These are phyloP conservation scores for Thalassoma bifasciatum DNA, from an alignment of 2,113 vertebrate genomes.

Conservation along the genomic window DNA sequence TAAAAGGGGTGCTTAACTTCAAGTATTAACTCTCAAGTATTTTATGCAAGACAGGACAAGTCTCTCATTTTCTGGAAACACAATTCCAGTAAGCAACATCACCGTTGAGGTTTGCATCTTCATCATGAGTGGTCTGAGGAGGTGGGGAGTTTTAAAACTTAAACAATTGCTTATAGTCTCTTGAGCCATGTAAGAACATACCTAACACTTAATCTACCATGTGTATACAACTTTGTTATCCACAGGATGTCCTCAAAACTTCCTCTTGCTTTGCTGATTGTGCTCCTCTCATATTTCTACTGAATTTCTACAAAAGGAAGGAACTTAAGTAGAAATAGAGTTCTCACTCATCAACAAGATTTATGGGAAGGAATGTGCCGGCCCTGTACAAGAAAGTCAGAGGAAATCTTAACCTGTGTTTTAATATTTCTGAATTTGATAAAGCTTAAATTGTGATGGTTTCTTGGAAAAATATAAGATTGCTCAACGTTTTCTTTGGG, in stretches of 20 bases:
- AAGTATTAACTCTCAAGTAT: no score
- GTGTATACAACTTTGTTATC: not conserved
- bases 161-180: not conserved
- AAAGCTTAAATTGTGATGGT: no score
- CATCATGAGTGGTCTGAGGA: not conserved
- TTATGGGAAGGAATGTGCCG: not conserved
- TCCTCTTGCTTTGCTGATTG: slow-evolving; percentile 4
- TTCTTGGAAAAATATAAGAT: no score
- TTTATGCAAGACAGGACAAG: no score
- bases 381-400: not conserved
- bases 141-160: not conserved
- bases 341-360: not conserved
- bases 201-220: not conserved
- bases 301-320: slow-evolving; percentile 9
- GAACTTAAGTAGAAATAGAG: no score
- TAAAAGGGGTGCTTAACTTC: no score
- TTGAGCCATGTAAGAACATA: no score
- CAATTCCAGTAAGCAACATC: no score
- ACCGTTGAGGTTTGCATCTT: no score
- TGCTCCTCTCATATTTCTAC: slow-evolving; percentile 13
- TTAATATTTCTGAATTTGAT: no score
- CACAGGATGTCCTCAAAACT: not conserved
- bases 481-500: no score
- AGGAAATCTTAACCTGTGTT: not conserved
- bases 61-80: no score